These are phyloP conservation scores for Pasiphila rectangulata DNA, from an alignment of 2,888 invertebrate genomes.

Conservation along the genomic window DNA sequence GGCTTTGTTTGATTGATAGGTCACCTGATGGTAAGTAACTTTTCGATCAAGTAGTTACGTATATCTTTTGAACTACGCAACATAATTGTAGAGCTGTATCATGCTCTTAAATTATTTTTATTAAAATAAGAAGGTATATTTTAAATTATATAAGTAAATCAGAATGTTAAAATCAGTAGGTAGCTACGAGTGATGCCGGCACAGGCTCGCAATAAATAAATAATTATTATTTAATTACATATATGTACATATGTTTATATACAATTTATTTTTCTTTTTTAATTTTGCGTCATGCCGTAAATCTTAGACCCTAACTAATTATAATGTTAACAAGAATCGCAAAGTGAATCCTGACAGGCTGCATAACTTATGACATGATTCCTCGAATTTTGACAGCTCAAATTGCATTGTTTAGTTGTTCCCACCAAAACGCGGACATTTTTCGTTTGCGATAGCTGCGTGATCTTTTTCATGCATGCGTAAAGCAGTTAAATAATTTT, in stretches of 20 bases:
- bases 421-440: constrained; percentile 20
- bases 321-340: constrained; percentile 19
- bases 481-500: not conserved
- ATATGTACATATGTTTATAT: not conserved
- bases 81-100: too few relatives aligned
- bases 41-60: too few relatives aligned
- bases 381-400: constrained; percentile 26
- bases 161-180: too few relatives aligned
- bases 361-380: constrained; percentile 23
- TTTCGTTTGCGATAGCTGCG: not conserved
- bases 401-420: constrained; percentile 32
- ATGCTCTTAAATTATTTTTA: too few relatives aligned
- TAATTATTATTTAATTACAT: not conserved
- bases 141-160: not conserved
- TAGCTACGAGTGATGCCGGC: too few relatives aligned
- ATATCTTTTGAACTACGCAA: too few relatives aligned
- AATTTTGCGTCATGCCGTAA: constrained; percentile 1
- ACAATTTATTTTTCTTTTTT: not conserved
- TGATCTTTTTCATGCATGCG: not conserved
- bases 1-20: too few relatives aligned
- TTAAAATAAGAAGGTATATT: too few relatives aligned
- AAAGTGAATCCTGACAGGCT: constrained; percentile 15
- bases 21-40: too few relatives aligned
- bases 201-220: not conserved
- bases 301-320: constrained; percentile 19